Percentiles rank a stretch among this genome's conserved stretches.
Conservation (phyloP, 2,797 vertebrate genomes). For the Brachyalestes nurse region DNA sequence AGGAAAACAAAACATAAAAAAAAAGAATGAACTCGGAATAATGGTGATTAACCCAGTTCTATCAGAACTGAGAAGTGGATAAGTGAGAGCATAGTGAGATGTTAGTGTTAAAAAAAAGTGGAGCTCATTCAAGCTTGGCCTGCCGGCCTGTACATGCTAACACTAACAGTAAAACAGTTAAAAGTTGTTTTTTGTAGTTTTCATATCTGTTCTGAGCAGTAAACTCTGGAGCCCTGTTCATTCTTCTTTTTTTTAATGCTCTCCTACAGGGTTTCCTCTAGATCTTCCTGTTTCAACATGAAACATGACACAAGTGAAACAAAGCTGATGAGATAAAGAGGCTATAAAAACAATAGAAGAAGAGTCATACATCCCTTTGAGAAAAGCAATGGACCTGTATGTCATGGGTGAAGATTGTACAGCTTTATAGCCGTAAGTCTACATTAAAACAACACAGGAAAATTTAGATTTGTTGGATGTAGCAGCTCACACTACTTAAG, state of each 20-base stretch:
- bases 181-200: not conserved
- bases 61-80: not conserved
- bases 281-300: not conserved
- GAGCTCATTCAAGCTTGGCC: not conserved
- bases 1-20: not conserved
- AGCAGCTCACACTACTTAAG: not conserved
- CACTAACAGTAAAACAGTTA: not conserved
- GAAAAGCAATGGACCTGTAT: not conserved
- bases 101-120: slow-evolving; percentile 16
- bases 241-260: not conserved
- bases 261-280: not conserved
- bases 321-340: not conserved
- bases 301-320: not conserved
- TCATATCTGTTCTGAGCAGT: not conserved
- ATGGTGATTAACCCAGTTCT: slow-evolving; percentile 1
- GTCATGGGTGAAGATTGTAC: not conserved
- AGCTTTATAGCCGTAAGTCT: not conserved
- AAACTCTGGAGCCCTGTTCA: not conserved
- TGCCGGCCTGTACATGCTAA: not conserved
- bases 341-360: not conserved
- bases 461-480: not conserved
- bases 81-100: slow-evolving; percentile 5
- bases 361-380: not conserved
- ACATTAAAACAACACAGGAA: not conserved
- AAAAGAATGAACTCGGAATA: not conserved